Base-by-base conservation (phyloP, 2,113 vertebrate species). In the Paramormyrops kingsleyae region DNA sequence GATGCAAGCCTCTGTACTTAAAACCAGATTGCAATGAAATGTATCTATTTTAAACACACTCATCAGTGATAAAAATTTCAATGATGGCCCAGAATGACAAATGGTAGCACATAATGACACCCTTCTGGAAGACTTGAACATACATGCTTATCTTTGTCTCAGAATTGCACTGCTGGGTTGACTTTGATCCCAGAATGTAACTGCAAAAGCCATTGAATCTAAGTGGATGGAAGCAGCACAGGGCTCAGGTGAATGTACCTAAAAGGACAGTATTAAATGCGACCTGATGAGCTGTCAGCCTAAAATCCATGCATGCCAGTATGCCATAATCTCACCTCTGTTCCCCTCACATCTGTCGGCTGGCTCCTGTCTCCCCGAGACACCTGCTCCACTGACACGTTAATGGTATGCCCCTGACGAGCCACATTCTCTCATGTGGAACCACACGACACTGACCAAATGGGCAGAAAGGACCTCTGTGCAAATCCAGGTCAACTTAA, bases 291-390 rank as follows among this genome's bases (percentile, higher is more conserved):
- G 46, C 47, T 49, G 31, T 50, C 19, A 47, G 70, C 88, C 88
- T 53, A 70, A 39, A 59, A 59, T 87, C 62, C 80, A 39, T 77
- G 42, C 24, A 17, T 21, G 19, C 62, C 62, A 88, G 15, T 70
- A 59, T n/a, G 49, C 86, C 85, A 53, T 74, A 87, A 87, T 53
- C 39, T 80, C 87, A 53, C 86, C 50, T 83, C 39, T 44, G 87
- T 87, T 52, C 74, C 50, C 87, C 50, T 83, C 87, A 88, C 90
- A 90, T 90, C 90, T 90, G 90, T 88, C 70, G 70, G 90, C 31
- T 47, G 89, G 62, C 49, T 87, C 46, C 66, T 70, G 84, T 87
- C 62, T 83, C 52, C 49, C 21, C 39, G 10, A 66, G 86, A 90
- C 87, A 74, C 86, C 90, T 90, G 90, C 87, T 88, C 66, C 10